Evolutionary conservation across 2,797 vertebrate genomes (phyloP), one percentile per base, ranked within the genome.

Genomic region (Gadopsis marmoratus): DNA sequence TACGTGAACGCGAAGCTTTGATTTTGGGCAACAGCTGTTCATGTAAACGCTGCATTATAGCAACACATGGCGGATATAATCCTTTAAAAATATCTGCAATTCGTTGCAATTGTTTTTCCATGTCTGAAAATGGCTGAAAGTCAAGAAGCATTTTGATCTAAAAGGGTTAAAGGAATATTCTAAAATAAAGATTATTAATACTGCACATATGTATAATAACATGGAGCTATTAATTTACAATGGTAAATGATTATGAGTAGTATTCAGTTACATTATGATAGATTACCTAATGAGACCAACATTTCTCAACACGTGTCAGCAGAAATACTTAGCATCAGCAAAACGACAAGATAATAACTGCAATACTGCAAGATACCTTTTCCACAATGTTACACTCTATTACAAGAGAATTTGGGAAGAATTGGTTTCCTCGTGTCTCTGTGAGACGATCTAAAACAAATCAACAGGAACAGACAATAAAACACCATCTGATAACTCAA

Each of bases 261-360:
- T 45, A 35, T 50, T 50, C 19, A 50, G 12, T n/a, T 23, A 13
- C 6, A 53, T 26, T 26, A 26, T 6, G n/a, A 11, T 26, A 26
- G 26, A 26, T 26, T 53, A 53, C 48, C 4, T 39, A 37, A 53
- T 37, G n/a, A 43, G n/a, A 8, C 17, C 39, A 43, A 23, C 16
- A 67, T 43, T n/a, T 12, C 41, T 55, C 11, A 43, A 39, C 51
- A 45, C 23, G 64, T 67, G 29, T 41, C n/a, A 54, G 65, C 50
- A 68, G 43, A 14, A 11, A 31, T 53, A 5, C n/a, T 11, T n/a
- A 29, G 12, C 53, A 47, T 35, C 13, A 70, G 21, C 16, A 68
- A 43, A 55, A 55, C 51, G 19, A n/a, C 14, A 11, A 31, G 16
- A 55, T 31, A 29, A 50, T 33, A 33, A 51, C 9, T 23, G 48